These are phyloP conservation scores for Drosophila barbarae DNA, from an alignment of 2,888 invertebrate species.

Conservation along the genomic window DNA sequence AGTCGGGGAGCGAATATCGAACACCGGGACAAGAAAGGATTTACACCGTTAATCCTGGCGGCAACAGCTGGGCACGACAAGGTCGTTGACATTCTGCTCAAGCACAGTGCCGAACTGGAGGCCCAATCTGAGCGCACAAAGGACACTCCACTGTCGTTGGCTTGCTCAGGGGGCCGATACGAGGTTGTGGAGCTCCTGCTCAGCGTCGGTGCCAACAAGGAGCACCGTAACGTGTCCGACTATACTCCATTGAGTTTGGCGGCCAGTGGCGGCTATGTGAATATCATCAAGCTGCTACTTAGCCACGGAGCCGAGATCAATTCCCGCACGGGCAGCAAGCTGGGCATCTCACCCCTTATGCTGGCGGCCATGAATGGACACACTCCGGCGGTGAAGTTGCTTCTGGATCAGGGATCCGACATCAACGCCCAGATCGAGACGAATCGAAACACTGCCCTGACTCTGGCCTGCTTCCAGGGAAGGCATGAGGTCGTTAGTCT, in stretches of 20 bases:
- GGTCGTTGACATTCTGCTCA: conserved; percentile 93
- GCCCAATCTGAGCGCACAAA: conserved; percentile 99
- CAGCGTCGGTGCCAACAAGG: conserved; percentile 95
- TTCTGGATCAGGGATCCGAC: conserved; percentile 98
- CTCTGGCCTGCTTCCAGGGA: conserved; percentile 99
- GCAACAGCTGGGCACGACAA: conserved; percentile 97
- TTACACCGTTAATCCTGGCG: conserved; percentile 97
- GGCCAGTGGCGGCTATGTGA: conserved; percentile 98
- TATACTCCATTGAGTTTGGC: conserved; percentile 99
- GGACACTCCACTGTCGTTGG: conserved; percentile 97
- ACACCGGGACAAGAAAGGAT: conserved; percentile 99
- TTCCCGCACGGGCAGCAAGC: conserved; percentile 96
- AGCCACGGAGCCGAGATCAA: conserved; percentile 99
- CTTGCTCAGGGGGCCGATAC: conserved; percentile 97
- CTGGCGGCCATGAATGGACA: conserved; percentile 99
- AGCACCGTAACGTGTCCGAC: conserved; percentile 98
- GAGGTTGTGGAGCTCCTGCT: conserved; percentile 96
- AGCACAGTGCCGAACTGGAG: conserved; percentile 97
- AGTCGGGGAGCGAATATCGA: conserved; percentile 97
- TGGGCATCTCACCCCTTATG: conserved; percentile 99
- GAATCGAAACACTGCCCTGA: conserved; percentile 98
- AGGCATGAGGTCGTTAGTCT: conserved; percentile 98
- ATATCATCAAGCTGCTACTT: conserved; percentile 96
- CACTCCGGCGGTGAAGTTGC: conserved; percentile 94
- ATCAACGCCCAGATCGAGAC: conserved; percentile 99